Base-by-base conservation (phyloP, 2,888 invertebrate species). In the Dermolepida albohirtum region DNA sequence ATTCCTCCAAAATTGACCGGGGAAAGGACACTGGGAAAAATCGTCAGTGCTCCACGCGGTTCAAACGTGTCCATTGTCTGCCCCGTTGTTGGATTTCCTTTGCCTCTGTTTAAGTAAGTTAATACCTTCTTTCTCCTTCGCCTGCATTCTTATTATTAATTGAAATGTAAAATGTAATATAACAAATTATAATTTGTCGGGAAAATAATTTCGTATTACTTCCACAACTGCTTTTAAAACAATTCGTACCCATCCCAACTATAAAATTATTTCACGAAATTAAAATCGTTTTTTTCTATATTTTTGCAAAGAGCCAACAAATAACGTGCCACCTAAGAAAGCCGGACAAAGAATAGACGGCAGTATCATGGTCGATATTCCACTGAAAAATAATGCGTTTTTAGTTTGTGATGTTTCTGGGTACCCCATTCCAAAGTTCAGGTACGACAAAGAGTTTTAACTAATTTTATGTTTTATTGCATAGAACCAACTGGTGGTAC, bases 101-200 rank as follows among this genome's bases (percentile, higher is more conserved):
- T 87, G 76, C 91, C 91, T 72, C 78, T 87, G 73, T 90, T 88
- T 88, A 91, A 91, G 92, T 92, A 89, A 87, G 88, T 87, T 78
- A 69, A 54, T 57, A 43, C 64, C 14, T 47, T 34, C n/a, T 40
- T 16, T 22, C 17, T 8, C 10, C 6, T 34, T 34, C 6, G 34
- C 6, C 34, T 22, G 1, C 22, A 4, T 2, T 22, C 1, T 22
- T 22, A 22, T 22, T 22, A 22, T 22, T 2, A 22, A 22, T 22
- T 22, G 4, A 22, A 22, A 22, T 22, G 22, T 22, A 22, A 22
- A 22, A 22, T 22, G 22, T 4, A 22, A 22, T 22, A 22, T 22
- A 22, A 22, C 22, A 4, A 4, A 22, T 22, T 22, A 22, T 22
- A 4, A 22, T 1, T 4, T 4, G 22, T 22, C 4, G 2, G 4